A percentile compares a stretch with the other conserved stretches of the same genome.
These are phyloP conservation scores for Brenthis daphne DNA, from an alignment of 2,888 invertebrate genomes.

Conservation along the genomic window DNA sequence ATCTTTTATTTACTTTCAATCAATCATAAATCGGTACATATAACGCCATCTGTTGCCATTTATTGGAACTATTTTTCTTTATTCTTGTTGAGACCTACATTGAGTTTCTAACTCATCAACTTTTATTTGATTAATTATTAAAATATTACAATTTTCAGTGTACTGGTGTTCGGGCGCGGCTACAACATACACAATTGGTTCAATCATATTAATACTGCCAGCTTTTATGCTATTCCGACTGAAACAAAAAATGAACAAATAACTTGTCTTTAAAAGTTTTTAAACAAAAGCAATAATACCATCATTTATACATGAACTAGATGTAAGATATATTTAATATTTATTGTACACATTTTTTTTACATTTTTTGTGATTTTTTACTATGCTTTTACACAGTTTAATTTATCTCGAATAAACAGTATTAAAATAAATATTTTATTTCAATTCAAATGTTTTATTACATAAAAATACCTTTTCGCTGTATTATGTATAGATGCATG, in stretches of 20 bases:
- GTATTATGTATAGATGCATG: too few relatives aligned
- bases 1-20: too few relatives aligned
- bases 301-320: constrained; percentile 17
- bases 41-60: too few relatives aligned
- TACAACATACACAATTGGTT: constrained; percentile 91
- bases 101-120: too few relatives aligned
- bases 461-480: too few relatives aligned
- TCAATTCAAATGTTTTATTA: constrained; percentile 23
- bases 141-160: constrained; percentile 71
- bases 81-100: too few relatives aligned
- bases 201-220: constrained; percentile 88
- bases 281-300: constrained; percentile 19
- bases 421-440: constrained; percentile 50
- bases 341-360: constrained; percentile 42
- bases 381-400: constrained; percentile 39
- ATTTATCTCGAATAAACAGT: constrained; percentile 62
- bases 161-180: constrained; percentile 96
- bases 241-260: constrained; percentile 37
- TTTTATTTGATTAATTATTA: too few relatives aligned
- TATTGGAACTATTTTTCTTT: too few relatives aligned
- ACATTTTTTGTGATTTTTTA: constrained; percentile 20
- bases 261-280: constrained; percentile 11
- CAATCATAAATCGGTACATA: too few relatives aligned
- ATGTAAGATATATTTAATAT: constrained; percentile 34
- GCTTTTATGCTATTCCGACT: constrained; percentile 82